Base-by-base conservation (phyloP, 2,113 vertebrate genomes). In the Mola mola region DNA sequence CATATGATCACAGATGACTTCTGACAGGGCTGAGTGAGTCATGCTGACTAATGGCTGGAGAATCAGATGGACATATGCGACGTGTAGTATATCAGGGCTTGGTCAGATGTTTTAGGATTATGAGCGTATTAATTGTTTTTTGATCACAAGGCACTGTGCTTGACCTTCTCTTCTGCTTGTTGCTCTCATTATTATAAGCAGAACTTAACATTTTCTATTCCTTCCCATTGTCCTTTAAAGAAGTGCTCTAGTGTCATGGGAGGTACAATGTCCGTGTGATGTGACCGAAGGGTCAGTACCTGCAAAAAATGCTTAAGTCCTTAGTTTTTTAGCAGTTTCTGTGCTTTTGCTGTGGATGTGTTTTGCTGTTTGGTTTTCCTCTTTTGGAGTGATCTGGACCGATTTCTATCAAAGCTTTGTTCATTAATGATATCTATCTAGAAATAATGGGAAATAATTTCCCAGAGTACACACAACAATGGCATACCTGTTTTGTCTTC, bases 1-100 rank as follows among this genome's bases (percentile, higher is more conserved):
- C 4, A 20, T 22, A 24, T 12, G 42, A 47, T 50, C 34, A 10
- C 56, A 75, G 81, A 81, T 76, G 55, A 66, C 81, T 40, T 66
- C 72, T 83, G 74, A 72, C 63, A 7, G 40, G 37, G 53, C n/a
- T 40, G 17, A 75, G 50, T 85, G 78, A 85, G 75, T 88, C 86
- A 87, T 66, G 60, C 64, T 85, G 87, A 87, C 47, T 69, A 86
- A 88, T 19, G 53, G 71, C 40, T 66, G 51, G 29, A 66, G 29
- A 74, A 81, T 81, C 81, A 75, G 71, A 80, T 66, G 62, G 52
- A 33, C 26, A 47, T 69, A 34, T 68, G 46, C 79, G 77, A 81
- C 84, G 81, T 26, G 64, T 89, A 74, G 53, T 86, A 57, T 65
- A 72, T 87, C 82, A 81, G 70, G 47, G 60, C 48, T 47, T 1